phyloP scores from a whole-genome alignment of 2,888 invertebrate species.

The Philopedon plagiatum region DNA sequence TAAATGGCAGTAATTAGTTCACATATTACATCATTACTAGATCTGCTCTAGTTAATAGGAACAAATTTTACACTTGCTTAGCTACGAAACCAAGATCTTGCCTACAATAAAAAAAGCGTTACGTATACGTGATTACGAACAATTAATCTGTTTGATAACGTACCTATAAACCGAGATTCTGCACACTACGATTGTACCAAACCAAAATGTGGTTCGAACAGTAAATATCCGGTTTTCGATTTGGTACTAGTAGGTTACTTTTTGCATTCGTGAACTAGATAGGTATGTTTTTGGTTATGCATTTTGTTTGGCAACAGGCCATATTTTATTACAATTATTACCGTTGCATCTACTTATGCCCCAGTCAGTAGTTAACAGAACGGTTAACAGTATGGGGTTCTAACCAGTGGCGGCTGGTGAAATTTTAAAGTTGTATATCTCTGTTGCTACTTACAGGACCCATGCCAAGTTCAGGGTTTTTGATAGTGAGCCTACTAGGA shows the following conservation, averaged over 20 bases:
- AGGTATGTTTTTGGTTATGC: not conserved
- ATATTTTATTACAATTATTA: too few species aligned
- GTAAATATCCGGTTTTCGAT: not conserved
- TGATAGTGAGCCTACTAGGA: too few species aligned
- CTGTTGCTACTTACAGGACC: too few species aligned
- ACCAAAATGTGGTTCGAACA: slow-evolving; percentile 4
- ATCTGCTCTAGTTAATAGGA: slow-evolving; percentile 3
- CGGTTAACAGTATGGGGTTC: too few species aligned
- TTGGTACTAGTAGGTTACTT: not conserved
- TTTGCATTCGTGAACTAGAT: not conserved
- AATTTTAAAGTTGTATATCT: too few species aligned
- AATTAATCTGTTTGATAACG: slow-evolving; percentile 25
- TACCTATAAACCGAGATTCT: not conserved
- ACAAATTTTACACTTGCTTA: slow-evolving; percentile 2
- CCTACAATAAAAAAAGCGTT: slow-evolving; percentile 8
- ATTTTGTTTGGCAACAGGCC: not conserved
- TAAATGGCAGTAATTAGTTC: slow-evolving; percentile 1
- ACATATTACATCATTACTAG: not conserved
- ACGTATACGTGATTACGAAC: slow-evolving; percentile 13
- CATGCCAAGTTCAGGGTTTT: too few species aligned
- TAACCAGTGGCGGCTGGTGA: too few species aligned
- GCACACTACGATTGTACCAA: slow-evolving; percentile 9
- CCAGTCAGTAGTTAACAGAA: too few species aligned
- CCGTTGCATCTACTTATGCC: too few species aligned
- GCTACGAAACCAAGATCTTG: slow-evolving; percentile 6